These are phyloP conservation scores for Colius striatus DNA, from an alignment of 2,113 vertebrate genomes.

Conservation along the genomic window DNA sequence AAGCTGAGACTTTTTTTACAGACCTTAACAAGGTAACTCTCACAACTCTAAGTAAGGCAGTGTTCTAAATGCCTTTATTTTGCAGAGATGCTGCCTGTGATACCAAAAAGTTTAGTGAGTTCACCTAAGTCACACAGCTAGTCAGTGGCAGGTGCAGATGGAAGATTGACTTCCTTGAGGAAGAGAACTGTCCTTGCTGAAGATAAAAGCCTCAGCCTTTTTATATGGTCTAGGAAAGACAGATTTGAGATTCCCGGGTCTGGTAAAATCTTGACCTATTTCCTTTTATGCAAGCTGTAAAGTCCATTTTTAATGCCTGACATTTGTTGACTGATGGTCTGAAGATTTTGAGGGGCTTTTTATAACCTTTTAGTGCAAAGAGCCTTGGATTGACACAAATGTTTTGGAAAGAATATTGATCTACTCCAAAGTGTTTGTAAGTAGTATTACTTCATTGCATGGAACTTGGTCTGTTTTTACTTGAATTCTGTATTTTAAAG, in stretches of 20 bases:
- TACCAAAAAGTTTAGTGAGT: not conserved
- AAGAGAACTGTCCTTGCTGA: not conserved
- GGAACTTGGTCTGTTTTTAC: rapidly evolving
- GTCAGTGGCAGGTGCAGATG: not conserved
- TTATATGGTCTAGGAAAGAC: not conserved
- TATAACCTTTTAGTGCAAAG: not conserved
- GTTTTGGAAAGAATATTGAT: not conserved
- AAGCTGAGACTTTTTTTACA: not conserved
- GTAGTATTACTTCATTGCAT: not conserved
- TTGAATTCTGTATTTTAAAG: not conserved
- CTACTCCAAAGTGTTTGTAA: not conserved
- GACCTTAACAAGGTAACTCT: not conserved
- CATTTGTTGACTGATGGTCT: not conserved
- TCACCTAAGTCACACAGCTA: not conserved
- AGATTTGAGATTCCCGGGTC: not conserved
- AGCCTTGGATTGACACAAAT: not conserved
- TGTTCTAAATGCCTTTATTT: not conserved
- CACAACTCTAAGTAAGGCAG: not conserved
- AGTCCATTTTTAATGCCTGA: not conserved
- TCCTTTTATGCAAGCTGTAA: not conserved
- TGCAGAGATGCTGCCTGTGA: not conserved
- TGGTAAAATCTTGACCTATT: not conserved
- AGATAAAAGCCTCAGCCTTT: not conserved
- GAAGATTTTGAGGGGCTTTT: not conserved
- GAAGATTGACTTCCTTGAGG: not conserved